A percentile compares a stretch with the other conserved stretches of the same genome.
phyloP scores from a whole-genome alignment of 2,113 vertebrate species.

The Antechinus flavipes region DNA sequence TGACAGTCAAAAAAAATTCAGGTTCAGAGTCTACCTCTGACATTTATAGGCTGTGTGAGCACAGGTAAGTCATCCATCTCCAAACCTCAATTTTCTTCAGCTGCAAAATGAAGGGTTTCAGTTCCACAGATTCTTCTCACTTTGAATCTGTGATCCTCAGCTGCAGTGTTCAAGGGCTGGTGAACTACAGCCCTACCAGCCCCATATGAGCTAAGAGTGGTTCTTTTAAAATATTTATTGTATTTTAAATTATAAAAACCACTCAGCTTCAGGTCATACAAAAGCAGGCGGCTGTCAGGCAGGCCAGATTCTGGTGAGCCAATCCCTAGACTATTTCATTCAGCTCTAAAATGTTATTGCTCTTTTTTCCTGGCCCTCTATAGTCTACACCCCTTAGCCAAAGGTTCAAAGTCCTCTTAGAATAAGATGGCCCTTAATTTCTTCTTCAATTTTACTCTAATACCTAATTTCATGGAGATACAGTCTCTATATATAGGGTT shows the following conservation, averaged over 20 bases:
- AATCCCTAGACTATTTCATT: neutral
- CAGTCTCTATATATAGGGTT: neutral
- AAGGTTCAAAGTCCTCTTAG: neutral
- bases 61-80: neutral
- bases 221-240: neutral
- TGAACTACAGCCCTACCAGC: neutral
- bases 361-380: neutral
- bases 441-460: neutral
- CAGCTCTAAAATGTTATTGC: neutral
- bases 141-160: neutral
- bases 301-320: neutral
- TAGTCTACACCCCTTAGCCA: neutral
- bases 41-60: neutral
- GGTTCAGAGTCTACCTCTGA: neutral
- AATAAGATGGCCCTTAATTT: neutral
- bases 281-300: neutral
- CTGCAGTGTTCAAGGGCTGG: neutral
- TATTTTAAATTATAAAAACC: neutral
- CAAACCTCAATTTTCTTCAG: neutral
- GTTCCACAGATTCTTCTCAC: neutral
- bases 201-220: neutral
- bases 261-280: neutral
- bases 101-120: neutral
- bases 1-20: neutral
- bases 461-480: neutral